phyloP scores from a whole-genome alignment of 2,888 invertebrate genomes.

The Eupelmus urozonus region DNA sequence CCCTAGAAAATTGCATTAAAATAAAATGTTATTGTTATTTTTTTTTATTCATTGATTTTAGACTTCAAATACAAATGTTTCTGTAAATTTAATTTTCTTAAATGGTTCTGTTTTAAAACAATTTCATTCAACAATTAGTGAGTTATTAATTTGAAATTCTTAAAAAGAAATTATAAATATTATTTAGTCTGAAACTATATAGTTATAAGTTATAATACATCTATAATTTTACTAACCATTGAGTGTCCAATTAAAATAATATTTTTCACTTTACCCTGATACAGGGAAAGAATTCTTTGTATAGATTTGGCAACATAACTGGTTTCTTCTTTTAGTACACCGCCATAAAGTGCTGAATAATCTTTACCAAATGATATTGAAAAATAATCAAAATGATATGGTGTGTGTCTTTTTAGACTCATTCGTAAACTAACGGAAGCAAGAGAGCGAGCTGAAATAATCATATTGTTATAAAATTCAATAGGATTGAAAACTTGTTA shows the following conservation, averaged over 20 bases:
- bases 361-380: slow-evolving; percentile 94
- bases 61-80: not conserved
- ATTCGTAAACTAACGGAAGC: slow-evolving; percentile 95
- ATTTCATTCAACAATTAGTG: too few relatives aligned
- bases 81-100: not conserved
- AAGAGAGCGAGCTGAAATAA: slow-evolving; percentile 86
- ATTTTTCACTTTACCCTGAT: slow-evolving; percentile 79
- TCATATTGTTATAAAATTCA: slow-evolving; percentile 12
- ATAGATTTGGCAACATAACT: slow-evolving; percentile 85
- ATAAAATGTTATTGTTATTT: not conserved
- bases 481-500: not conserved
- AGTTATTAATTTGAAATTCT: not conserved
- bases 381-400: slow-evolving; percentile 94
- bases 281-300: slow-evolving; percentile 86
- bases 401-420: slow-evolving; percentile 83
- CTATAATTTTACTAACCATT: slow-evolving; percentile 80
- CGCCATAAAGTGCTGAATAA: slow-evolving; percentile 91
- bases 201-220: not conserved
- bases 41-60: slow-evolving; percentile 5
- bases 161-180: not conserved
- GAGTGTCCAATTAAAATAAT: slow-evolving; percentile 96
- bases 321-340: slow-evolving; percentile 87
- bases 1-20: slow-evolving; percentile 80
- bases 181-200: not conserved
- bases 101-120: not conserved